Evolutionary conservation across 2,113 vertebrate species (phyloP), one percentile per base, ranked within the genome.

Genomic region (Todiramphus chloris): DNA sequence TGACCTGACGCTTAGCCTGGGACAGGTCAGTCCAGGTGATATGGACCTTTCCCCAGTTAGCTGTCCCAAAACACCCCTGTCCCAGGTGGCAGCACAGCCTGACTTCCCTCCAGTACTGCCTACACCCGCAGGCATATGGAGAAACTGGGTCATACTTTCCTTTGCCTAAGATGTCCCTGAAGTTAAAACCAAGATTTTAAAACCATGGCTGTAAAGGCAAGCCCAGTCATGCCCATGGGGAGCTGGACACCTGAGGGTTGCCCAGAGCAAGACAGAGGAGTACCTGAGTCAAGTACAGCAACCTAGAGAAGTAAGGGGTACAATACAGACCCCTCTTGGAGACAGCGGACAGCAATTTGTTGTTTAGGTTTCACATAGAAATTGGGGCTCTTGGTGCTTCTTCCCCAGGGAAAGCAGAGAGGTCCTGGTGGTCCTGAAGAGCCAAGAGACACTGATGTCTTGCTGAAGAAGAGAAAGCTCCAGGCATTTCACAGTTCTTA

Each of bases 11-110:
- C 30, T 68, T 30, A 74, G 30, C 37, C 16, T 62, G 13, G 48
- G n/a, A 10, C 13, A 21, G 18, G 24, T n/a, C 0, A 0, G 17
- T 68, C 35, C 43, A 27, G 17, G 48, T 2, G 1, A 48, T 23
- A 64, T 30, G 30, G 17, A 39, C 44, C 14, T 39, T 68, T 28
- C 20, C 35, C 46, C 1, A 1, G 6, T 67, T 53, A 59, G 20
- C 39, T 5, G 2, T 20, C 60, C 31, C n/a, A 70, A n/a, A 46
- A 33, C 1, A 0, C 18, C 35, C 4, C 2, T 17, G 10, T 59
- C 30, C 21, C 25, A 35, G 16, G 14, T 2, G 5, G 19, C 30
- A 89, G 41, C 8, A 13, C 51, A 51, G 41, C 39, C 46, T 84
- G 27, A 41, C 19, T 68, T n/a, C 37, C 23, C 27, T 77, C 55